Percentiles rank a stretch among this genome's conserved stretches.
phyloP scores from a whole-genome alignment of 2,113 vertebrate species.

The Murina feae region DNA sequence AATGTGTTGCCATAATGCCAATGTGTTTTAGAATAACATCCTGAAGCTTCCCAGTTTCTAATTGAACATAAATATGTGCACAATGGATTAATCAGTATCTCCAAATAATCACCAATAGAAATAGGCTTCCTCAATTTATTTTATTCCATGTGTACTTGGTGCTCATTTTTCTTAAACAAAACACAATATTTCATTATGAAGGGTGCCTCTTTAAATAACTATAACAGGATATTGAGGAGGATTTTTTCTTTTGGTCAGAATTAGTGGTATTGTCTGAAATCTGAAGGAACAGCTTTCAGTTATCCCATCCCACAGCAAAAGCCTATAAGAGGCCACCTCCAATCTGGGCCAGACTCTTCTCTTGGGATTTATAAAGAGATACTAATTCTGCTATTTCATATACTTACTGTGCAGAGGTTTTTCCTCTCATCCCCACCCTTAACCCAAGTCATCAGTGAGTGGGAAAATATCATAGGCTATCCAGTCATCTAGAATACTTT shows the following conservation, averaged over 20 bases:
- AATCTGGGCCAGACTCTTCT: background rate
- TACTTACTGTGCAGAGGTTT: background rate
- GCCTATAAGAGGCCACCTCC: background rate
- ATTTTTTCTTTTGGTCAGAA: background rate
- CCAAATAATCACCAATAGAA: conserved; percentile 28
- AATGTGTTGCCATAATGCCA: conserved; percentile 34
- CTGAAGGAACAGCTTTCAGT: background rate
- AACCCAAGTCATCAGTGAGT: background rate
- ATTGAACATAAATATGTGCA: conserved; percentile 36
- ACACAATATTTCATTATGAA: background rate
- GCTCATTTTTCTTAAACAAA: conserved; percentile 27
- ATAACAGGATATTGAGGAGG: background rate
- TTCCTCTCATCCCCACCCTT: background rate
- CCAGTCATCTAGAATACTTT: background rate
- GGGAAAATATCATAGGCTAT: rapidly evolving
- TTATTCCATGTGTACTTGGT: background rate
- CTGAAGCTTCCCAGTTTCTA: conserved; percentile 15
- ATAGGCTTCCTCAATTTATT: background rate
- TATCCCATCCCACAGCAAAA: background rate
- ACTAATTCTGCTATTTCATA: background rate
- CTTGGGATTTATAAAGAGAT: background rate
- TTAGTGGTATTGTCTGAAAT: background rate
- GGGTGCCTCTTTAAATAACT: background rate
- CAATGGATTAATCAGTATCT: background rate
- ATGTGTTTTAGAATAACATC: conserved; percentile 9